Conservation (phyloP, 2,888 invertebrate species). For the Cantharis lateralis region DNA sequence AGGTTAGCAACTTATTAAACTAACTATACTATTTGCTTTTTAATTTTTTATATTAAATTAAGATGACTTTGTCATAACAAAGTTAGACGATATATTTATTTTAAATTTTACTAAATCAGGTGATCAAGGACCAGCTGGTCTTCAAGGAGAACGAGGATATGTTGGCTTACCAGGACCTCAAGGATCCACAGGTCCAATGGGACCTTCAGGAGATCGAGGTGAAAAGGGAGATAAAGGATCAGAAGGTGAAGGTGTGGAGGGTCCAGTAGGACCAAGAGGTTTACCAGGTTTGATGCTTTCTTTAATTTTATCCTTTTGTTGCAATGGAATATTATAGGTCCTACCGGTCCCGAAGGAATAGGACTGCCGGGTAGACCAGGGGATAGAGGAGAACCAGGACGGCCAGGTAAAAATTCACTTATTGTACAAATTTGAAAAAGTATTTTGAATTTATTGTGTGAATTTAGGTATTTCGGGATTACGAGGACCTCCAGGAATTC, state of each 20-base stretch:
- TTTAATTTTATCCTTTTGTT: not conserved
- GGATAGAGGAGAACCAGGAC: slow-evolving; percentile 75
- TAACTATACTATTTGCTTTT: not conserved
- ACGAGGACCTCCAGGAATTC: slow-evolving; percentile 66
- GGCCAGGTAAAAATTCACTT: slow-evolving; percentile 62
- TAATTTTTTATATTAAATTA: not conserved
- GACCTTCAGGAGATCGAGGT: slow-evolving; percentile 68
- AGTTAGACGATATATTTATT: not conserved
- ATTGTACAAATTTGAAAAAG: not conserved
- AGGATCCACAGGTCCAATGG: slow-evolving; percentile 65
- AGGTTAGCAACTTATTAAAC: slow-evolving; percentile 52
- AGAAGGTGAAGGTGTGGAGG: slow-evolving; percentile 75
- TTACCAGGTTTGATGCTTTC: slow-evolving; percentile 60
- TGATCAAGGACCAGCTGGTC: slow-evolving; percentile 68
- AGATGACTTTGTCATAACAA: not conserved
- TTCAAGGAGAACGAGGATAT: slow-evolving; percentile 68
- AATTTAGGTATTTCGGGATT: slow-evolving; percentile 50
- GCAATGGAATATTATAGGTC: slow-evolving; percentile 55
- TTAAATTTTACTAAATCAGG: slow-evolving; percentile 52
- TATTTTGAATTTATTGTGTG: not conserved
- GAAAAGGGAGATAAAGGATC: slow-evolving; percentile 74
- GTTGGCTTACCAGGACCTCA: slow-evolving; percentile 67
- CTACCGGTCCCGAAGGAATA: slow-evolving; percentile 69
- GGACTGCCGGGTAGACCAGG: slow-evolving; percentile 74
- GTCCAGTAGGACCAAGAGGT: slow-evolving; percentile 74